Evolutionary conservation across 2,888 invertebrate species (phyloP), one percentile per base, ranked within the genome.

Genomic region (Zaprionus lineosus): DNA sequence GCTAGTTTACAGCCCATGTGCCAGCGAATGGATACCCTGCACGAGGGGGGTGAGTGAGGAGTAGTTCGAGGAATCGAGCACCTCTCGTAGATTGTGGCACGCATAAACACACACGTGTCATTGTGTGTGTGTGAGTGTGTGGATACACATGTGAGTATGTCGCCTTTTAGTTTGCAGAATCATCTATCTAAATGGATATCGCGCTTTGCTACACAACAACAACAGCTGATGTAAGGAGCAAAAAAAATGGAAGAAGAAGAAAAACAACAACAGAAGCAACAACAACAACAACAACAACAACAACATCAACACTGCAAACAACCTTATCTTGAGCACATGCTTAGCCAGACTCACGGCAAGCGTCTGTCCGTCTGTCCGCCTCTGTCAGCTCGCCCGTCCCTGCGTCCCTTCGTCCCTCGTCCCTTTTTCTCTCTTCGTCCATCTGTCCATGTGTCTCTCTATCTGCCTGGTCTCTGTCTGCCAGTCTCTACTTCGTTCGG

Each of bases 121-220:
- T 7, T 33, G n/a, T 29, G 24, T 41, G 29, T 21, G 2, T 37
- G 11, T 28, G 8, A 12, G 26, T 55, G 12, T 29, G 18, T 46
- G 15, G 33, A 19, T n/a, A n/a, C n/a, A n/a, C n/a, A n/a, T 34
- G 33, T 47, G 44, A 52, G 21, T 62, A 51, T 41, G 51, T 48
- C 46, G 56, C 36, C 53, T 60, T 55, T 43, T 47, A 40, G 71
- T 28, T 58, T 59, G 74, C 62, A 52, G 58, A 61, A 79, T 78
- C 79, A 83, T 83, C 62, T 71, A 83, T 83, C 74, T 78, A 67
- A 78, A 82, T 78, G 77, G 73, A 78, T 78, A 75, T 78, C 76
- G 66, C 73, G 72, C 67, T 51, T 55, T 62, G 47, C 39, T 37
- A 56, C 55, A 51, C 57, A 67, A 31, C 60, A 57, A 47, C 46